A percentile compares a stretch with the other conserved stretches of the same genome.
Conservation (phyloP, 1,140 invertebrate genomes). For the Eriocheir sinensis region DNA sequence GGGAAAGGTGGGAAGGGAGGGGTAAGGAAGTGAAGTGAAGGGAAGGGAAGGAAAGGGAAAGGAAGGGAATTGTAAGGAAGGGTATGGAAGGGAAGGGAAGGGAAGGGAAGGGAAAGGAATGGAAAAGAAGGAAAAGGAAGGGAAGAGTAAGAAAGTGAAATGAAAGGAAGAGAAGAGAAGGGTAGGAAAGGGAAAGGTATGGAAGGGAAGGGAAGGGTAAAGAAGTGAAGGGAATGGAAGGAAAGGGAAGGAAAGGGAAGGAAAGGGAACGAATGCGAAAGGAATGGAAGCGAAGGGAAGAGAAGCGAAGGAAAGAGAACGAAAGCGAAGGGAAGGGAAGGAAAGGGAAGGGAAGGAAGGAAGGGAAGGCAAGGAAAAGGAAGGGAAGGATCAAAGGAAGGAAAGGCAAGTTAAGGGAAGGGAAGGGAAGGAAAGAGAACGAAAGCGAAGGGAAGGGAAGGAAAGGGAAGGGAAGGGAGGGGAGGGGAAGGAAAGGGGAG, state of each 20-base stretch:
- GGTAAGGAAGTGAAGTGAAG: not conserved
- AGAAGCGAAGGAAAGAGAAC: not conserved
- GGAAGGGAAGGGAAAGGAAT: no score
- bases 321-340: not conserved
- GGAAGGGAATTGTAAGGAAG: no score
- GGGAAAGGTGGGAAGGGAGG: not conserved
- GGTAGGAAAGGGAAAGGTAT: no score
- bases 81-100: no score
- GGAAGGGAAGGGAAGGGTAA: not conserved
- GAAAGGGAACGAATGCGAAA: not conserved
- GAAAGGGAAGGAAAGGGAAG: not conserved
- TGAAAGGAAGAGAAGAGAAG: not conserved
- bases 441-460: not conserved
- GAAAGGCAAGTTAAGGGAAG: not conserved
- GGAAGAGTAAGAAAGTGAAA: no score
- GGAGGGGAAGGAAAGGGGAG: not conserved
- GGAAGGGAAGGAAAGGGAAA: not conserved
- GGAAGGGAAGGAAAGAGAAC: not conserved
- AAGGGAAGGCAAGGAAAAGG: not conserved
- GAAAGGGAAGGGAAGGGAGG: not conserved
- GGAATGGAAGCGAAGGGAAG: no score
- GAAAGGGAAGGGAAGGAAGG: not conserved
- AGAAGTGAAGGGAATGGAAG: not conserved
- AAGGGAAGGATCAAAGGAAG: not conserved
- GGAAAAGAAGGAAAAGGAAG: no score